These are phyloP conservation scores for Enteromius mattozi DNA, from an alignment of 2,797 vertebrate species.

Conservation along the genomic window DNA sequence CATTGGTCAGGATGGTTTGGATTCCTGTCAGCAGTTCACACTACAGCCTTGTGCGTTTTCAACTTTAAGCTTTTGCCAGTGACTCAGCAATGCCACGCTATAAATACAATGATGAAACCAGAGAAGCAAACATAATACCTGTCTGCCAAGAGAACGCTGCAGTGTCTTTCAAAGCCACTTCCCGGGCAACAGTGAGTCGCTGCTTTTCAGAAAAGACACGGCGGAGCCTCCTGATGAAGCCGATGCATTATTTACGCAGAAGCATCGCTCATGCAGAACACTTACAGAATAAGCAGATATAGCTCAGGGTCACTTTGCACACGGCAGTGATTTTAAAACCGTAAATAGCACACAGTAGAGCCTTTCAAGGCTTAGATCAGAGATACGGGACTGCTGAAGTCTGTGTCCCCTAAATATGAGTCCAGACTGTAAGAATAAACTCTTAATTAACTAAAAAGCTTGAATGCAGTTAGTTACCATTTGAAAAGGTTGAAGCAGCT, in stretches of 20 bases:
- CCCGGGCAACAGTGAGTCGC: neutral
- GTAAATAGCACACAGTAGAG: neutral
- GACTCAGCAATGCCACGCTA: constrained; percentile 34
- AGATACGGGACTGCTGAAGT: neutral
- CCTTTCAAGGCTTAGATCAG: neutral
- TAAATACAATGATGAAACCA: constrained; percentile 48
- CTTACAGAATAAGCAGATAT: constrained; percentile 21
- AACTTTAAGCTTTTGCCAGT: neutral
- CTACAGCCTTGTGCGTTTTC: constrained; percentile 5
- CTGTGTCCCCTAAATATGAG: neutral
- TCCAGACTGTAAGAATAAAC: neutral
- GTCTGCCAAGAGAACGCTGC: constrained; percentile 23
- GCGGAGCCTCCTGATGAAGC: neutral
- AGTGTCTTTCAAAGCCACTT: constrained; percentile 1
- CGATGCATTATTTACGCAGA: constrained; percentile 43
- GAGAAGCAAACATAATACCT: constrained; percentile 41
- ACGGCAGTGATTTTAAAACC: constrained; percentile 1
- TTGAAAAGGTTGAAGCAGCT: neutral
- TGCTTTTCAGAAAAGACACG: constrained; percentile 3
- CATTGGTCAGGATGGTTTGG: neutral
- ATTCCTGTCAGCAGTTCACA: constrained; percentile 17
- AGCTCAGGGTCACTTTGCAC: constrained; percentile 18
- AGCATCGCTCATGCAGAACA: neutral
- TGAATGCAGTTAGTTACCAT: neutral
- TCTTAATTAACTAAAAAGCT: neutral